phyloP scores from a whole-genome alignment of 2,888 invertebrate genomes.

The Lagria hirta region DNA sequence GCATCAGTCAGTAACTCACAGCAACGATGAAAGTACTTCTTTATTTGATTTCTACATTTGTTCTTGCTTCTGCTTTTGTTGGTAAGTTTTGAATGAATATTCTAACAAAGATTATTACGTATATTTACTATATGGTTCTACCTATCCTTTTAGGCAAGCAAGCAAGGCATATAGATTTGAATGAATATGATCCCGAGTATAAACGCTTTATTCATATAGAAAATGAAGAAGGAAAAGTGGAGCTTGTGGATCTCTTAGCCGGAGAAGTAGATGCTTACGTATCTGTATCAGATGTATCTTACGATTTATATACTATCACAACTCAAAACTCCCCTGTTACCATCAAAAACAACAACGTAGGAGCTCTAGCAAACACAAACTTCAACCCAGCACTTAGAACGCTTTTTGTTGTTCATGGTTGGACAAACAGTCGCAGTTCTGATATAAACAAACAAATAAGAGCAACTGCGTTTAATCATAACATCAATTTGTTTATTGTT shows the following conservation, averaged over 20 bases:
- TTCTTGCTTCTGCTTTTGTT: constrained; percentile 6
- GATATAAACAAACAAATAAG: constrained; percentile 34
- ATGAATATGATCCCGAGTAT: constrained; percentile 15
- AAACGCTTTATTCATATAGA: constrained; percentile 16
- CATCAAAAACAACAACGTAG: constrained; percentile 24
- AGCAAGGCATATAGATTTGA: constrained; percentile 1
- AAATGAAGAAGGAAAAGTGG: constrained; percentile 8
- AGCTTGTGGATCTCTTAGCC: constrained; percentile 12
- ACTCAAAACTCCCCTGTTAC: constrained; percentile 23
- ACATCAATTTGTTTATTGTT: constrained; percentile 47
- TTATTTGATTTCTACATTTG: constrained; percentile 5
- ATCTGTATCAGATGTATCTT: constrained; percentile 31
- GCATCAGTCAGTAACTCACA: no score
- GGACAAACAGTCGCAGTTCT: constrained; percentile 40
- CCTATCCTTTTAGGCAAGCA: constrained; percentile 5
- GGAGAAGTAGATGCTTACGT: no score
- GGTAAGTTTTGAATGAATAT: constrained; percentile 14
- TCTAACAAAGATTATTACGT: background rate
- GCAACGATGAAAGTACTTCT: constrained; percentile 13
- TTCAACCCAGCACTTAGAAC: constrained; percentile 33
- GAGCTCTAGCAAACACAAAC: constrained; percentile 13
- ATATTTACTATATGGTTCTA: no score
- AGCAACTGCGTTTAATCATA: constrained; percentile 34
- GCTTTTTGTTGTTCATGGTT: constrained; percentile 48
- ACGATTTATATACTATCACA: constrained; percentile 35